Conservation (phyloP, 2,113 vertebrate genomes). For the human region GRCh38 chrX:53088001-53088500, state of each 20-base stretch:
- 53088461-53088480: slow-evolving; percentile 37
- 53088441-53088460: slow-evolving; percentile 45
- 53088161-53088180: slow-evolving; percentile 78
- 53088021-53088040: slow-evolving; percentile 67
- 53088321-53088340: neutral
- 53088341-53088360: slow-evolving; percentile 48
- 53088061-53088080: slow-evolving; percentile 77
- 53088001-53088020: slow-evolving; percentile 49
- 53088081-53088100: slow-evolving; percentile 74
- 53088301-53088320: slow-evolving; percentile 7
- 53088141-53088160: slow-evolving; percentile 17
- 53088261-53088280: slow-evolving; percentile 65
- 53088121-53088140: neutral
- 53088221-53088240: neutral
- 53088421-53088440: slow-evolving; percentile 62
- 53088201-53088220: slow-evolving; percentile 63
- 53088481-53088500: slow-evolving; percentile 53
- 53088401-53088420: slow-evolving; percentile 52
- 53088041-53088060: slow-evolving; percentile 56
- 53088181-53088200: slow-evolving; percentile 75
- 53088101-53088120: slow-evolving; percentile 63
- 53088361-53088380: slow-evolving; percentile 21
- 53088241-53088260: neutral
- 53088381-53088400: neutral
- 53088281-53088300: slow-evolving; percentile 40